These are phyloP conservation scores for Mionectes macconnelli DNA, from an alignment of 2,113 vertebrate species.

Conservation along the genomic window DNA sequence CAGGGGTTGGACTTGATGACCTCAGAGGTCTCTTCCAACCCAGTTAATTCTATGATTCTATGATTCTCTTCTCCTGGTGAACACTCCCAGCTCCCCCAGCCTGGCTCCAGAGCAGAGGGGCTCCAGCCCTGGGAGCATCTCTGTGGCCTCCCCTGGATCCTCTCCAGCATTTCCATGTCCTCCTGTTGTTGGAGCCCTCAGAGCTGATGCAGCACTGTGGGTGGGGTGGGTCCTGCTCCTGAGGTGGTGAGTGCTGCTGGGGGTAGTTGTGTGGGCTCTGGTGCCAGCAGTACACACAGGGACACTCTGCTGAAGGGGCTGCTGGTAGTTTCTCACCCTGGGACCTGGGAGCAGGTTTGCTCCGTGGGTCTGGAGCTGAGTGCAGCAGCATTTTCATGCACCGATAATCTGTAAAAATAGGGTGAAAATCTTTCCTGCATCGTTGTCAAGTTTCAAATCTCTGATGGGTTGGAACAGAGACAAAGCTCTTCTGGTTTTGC, in stretches of 20 bases:
- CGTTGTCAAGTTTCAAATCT: slow-evolving; percentile 33
- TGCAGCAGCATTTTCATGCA: background rate
- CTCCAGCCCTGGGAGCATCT: rapidly evolving
- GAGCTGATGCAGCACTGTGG: background rate
- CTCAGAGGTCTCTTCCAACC: too few species aligned
- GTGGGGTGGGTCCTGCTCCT: background rate
- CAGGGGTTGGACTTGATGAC: too few species aligned
- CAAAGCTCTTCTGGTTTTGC: background rate
- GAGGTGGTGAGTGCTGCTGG: background rate
- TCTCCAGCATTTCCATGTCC: background rate
- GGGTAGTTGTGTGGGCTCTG: background rate
- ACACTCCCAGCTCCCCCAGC: background rate
- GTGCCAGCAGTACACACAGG: background rate
- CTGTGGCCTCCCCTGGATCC: background rate
- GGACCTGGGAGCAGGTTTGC: background rate
- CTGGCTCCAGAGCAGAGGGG: background rate
- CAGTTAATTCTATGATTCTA: too few species aligned
- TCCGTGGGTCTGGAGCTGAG: background rate
- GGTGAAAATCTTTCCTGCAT: background rate
- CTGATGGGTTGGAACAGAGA: background rate
- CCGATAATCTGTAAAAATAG: background rate
- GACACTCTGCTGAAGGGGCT: rapidly evolving
- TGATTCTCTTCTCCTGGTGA: background rate
- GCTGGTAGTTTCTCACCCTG: background rate
- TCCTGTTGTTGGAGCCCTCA: background rate